Conservation (phyloP, 1,140 invertebrate genomes). For the Aphelinus certus region DNA sequence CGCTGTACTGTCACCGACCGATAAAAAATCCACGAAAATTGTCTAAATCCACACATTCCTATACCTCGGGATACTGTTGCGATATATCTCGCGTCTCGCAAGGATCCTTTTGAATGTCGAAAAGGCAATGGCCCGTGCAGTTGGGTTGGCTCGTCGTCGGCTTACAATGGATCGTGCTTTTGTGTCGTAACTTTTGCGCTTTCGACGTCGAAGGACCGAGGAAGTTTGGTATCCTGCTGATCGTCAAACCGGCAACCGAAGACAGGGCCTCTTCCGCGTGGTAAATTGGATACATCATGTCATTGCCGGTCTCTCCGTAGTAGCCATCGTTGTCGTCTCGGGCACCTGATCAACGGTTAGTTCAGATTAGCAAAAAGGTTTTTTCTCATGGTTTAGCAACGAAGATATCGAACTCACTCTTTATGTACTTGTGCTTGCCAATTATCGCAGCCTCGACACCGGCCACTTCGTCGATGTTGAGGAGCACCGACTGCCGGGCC, state of each 20-base stretch:
- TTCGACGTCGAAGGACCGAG: background rate
- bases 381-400: too few relatives aligned
- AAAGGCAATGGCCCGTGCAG: slow-evolving; percentile 54
- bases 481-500: slow-evolving; percentile 41
- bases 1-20: too few relatives aligned
- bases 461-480: slow-evolving; percentile 53
- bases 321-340: slow-evolving; percentile 41
- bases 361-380: too few relatives aligned
- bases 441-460: slow-evolving; percentile 46
- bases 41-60: slow-evolving; percentile 1
- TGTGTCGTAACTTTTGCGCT: slow-evolving; percentile 43
- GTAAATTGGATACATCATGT: slow-evolving; percentile 47
- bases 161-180: slow-evolving; percentile 46
- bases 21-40: background rate
- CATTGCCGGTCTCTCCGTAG: slow-evolving; percentile 48
- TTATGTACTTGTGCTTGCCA: slow-evolving; percentile 52
- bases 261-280: slow-evolving; percentile 40
- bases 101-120: slow-evolving; percentile 56
- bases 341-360: slow-evolving; percentile 34
- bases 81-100: slow-evolving; percentile 58
- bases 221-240: slow-evolving; percentile 31
- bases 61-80: slow-evolving; percentile 45
- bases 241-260: slow-evolving; percentile 48
- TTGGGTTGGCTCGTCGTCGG: slow-evolving; percentile 12
- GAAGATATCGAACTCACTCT: slow-evolving; percentile 42